A percentile compares a stretch with the other conserved stretches of the same genome.
Evolutionary conservation across 2,797 vertebrate genomes (phyloP).

Genomic region (Amblyopsis hoosieri): DNA sequence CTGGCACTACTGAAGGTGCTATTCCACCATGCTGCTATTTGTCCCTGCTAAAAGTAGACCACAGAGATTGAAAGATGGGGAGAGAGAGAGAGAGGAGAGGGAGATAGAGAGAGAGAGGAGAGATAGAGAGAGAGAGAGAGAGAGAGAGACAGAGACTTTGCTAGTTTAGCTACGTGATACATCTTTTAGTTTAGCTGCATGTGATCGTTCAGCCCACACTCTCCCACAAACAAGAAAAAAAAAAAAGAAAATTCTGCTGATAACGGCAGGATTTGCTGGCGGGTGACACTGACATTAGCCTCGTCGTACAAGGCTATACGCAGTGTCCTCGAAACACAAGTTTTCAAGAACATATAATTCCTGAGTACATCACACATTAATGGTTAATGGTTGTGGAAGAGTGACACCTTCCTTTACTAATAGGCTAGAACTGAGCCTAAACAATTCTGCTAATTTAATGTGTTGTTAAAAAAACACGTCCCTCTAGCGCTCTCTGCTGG

Average conservation of each 20-base stretch:
- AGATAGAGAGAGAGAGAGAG: constrained; percentile 4
- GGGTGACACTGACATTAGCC: too few species aligned
- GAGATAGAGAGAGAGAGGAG: constrained; percentile 12
- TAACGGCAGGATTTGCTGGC: too few species aligned
- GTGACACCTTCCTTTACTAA: neutral
- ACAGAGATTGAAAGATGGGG: constrained; percentile 8
- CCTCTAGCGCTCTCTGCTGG: constrained; percentile 62
- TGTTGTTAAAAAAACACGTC: neutral
- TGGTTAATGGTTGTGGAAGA: neutral
- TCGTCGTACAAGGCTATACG: too few species aligned
- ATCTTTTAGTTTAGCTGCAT: constrained; percentile 34
- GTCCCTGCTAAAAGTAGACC: constrained; percentile 40
- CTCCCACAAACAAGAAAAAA: constrained; percentile 3
- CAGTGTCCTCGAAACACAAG: constrained; percentile 1
- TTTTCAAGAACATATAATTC: neutral
- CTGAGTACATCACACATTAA: neutral
- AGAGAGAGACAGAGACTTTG: neutral
- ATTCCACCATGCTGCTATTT: constrained; percentile 50
- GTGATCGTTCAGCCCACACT: constrained; percentile 35
- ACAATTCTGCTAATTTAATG: too few species aligned
- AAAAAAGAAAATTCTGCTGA: too few species aligned
- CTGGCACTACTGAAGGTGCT: constrained; percentile 45
- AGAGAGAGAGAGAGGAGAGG: constrained; percentile 1
- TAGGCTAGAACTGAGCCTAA: too few species aligned
- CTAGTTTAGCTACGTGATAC: constrained; percentile 4